Conservation (phyloP, 2,113 vertebrate genomes). For the Thamnophis sirtalis region DNA sequence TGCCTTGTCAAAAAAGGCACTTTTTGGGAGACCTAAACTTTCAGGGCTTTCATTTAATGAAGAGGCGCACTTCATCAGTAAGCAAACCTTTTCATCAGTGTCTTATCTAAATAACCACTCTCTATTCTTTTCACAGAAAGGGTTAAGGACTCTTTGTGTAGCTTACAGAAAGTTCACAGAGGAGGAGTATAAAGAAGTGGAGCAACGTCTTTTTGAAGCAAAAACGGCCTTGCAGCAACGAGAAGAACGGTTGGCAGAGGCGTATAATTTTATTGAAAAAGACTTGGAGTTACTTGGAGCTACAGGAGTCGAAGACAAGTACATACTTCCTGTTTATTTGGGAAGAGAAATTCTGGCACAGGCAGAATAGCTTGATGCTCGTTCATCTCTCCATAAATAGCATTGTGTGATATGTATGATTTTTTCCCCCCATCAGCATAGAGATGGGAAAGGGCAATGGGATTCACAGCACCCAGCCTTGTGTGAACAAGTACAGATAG, state of each 20-base stretch:
- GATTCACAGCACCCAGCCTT: not conserved
- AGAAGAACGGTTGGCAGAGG: slow-evolving; percentile 82
- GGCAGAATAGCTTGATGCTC: not conserved
- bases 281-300: slow-evolving; percentile 91
- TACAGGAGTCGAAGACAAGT: slow-evolving; percentile 97
- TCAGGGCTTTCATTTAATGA: not conserved
- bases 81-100: not conserved
- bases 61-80: not conserved
- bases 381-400: not conserved
- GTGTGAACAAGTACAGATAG: not conserved
- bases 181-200: slow-evolving; percentile 83
- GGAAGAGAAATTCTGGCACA: not conserved
- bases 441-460: not conserved
- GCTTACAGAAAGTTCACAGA: slow-evolving; percentile 86
- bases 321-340: slow-evolving; percentile 37
- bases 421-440: not conserved
- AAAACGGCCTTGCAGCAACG: slow-evolving; percentile 91
- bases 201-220: slow-evolving; percentile 79
- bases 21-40: not conserved
- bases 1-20: not conserved
- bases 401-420: not conserved
- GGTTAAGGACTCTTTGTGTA: slow-evolving; percentile 89
- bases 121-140: slow-evolving; percentile 75
- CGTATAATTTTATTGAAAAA: slow-evolving; percentile 86
- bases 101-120: not conserved